A percentile compares a stretch with the other conserved stretches of the same genome.
Conservation (phyloP, 2,797 vertebrate genomes). For the Xenopus petersii region DNA sequence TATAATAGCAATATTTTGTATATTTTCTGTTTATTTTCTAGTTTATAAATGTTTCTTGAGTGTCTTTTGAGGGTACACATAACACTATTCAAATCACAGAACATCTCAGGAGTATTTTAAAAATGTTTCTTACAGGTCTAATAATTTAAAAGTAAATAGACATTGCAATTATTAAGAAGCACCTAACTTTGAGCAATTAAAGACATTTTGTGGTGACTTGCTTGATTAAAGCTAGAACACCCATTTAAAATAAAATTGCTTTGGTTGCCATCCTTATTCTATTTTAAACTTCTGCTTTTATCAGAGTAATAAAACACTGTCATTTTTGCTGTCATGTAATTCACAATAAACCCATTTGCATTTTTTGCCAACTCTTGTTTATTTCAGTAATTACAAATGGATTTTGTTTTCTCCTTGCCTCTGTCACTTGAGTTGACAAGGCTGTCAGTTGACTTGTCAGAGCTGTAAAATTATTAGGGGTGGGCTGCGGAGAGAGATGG, state of each 20-base stretch:
- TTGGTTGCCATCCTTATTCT: constrained; percentile 66
- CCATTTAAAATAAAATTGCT: constrained; percentile 70
- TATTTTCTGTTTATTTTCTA: too few species aligned
- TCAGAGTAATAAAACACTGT: constrained; percentile 63
- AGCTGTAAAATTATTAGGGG: not conserved
- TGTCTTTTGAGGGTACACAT: too few species aligned
- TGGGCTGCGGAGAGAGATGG: not conserved
- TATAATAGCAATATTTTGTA: too few species aligned
- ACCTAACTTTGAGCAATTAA: constrained; percentile 64
- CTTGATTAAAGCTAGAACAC: constrained; percentile 69
- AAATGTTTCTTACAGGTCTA: too few species aligned
- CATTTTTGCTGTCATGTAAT: constrained; percentile 57
- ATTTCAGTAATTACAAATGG: constrained; percentile 56
- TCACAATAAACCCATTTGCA: constrained; percentile 49
- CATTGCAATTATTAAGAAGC: constrained; percentile 49
- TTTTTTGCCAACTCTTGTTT: constrained; percentile 55
- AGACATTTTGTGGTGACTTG: constrained; percentile 62
- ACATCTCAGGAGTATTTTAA: too few species aligned
- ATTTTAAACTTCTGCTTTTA: constrained; percentile 65
- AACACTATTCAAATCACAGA: too few species aligned
- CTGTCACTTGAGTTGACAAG: not conserved
- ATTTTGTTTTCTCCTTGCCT: constrained; percentile 29
- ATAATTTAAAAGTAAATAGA: too few species aligned
- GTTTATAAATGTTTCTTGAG: too few species aligned
- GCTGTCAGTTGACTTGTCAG: constrained; percentile 6